A percentile compares a stretch with the other conserved stretches of the same genome.
These are phyloP conservation scores for Phocides pigmalion DNA, from an alignment of 1,140 invertebrate species.

Conservation along the genomic window DNA sequence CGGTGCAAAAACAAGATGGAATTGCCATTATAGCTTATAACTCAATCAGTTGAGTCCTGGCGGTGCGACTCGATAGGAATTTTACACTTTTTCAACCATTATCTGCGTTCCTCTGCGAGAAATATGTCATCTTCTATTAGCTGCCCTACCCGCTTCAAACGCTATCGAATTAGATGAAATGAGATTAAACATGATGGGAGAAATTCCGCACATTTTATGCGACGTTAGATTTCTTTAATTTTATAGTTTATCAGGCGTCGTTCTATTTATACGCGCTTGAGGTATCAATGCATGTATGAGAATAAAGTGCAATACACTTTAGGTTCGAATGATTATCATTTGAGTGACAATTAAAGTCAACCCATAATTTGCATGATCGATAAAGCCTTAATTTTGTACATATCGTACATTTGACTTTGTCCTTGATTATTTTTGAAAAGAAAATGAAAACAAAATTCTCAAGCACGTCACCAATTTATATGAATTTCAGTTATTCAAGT, in stretches of 20 bases:
- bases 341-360: no score
- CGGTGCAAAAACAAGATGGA: constrained; percentile 76
- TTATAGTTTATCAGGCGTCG: background rate
- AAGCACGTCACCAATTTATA: no score
- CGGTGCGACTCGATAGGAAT: constrained; percentile 64
- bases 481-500: no score
- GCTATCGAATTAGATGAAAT: constrained; percentile 55
- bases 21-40: constrained; percentile 80
- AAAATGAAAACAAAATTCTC: no score
- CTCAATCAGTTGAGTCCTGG: constrained; percentile 70
- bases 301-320: background rate
- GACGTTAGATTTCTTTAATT: constrained; percentile 32
- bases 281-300: background rate
- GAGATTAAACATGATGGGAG: constrained; percentile 56
- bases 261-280: background rate
- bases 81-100: constrained; percentile 75
- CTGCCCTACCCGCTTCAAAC: constrained; percentile 46
- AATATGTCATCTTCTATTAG: constrained; percentile 61
- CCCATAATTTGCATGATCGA: no score
- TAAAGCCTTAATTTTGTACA: no score
- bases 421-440: no score
- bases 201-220: constrained; percentile 60
- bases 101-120: constrained; percentile 61
- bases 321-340: no score
- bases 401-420: no score